Evolutionary conservation across 1,140 invertebrate species (phyloP).

Genomic region (Delia radicum): DNA sequence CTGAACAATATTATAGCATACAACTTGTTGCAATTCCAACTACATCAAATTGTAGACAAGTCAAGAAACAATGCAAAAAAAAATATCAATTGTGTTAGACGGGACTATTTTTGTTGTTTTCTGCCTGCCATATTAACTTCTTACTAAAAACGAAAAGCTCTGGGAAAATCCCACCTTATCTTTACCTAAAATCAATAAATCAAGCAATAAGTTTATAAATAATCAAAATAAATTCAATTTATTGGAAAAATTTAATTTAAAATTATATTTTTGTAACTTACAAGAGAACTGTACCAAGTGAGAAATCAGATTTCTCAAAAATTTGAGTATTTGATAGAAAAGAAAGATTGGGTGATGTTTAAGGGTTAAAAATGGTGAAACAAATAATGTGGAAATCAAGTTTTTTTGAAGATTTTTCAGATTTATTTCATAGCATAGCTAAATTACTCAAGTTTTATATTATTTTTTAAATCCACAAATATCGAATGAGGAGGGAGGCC

Average conservation of each 20-base stretch:
- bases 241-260: neutral
- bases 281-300: no score
- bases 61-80: conserved; percentile 3
- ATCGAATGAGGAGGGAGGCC: no score
- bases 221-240: neutral
- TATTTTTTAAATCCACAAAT: no score
- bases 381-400: no score
- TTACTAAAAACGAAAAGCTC: neutral
- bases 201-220: neutral
- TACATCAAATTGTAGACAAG: neutral
- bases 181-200: conserved; percentile 15
- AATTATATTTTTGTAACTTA: no score
- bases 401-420: no score
- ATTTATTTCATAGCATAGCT: no score
- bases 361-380: no score
- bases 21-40: conserved; percentile 11
- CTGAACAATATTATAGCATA: neutral
- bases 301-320: no score
- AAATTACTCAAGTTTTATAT: no score
- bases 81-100: neutral
- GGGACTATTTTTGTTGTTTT: neutral
- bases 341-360: no score
- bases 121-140: neutral
- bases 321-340: no score
- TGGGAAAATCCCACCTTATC: conserved; percentile 22